Evolutionary conservation across 2,888 invertebrate genomes (phyloP).

Genomic region (Drosophila melanosoma): DNA sequence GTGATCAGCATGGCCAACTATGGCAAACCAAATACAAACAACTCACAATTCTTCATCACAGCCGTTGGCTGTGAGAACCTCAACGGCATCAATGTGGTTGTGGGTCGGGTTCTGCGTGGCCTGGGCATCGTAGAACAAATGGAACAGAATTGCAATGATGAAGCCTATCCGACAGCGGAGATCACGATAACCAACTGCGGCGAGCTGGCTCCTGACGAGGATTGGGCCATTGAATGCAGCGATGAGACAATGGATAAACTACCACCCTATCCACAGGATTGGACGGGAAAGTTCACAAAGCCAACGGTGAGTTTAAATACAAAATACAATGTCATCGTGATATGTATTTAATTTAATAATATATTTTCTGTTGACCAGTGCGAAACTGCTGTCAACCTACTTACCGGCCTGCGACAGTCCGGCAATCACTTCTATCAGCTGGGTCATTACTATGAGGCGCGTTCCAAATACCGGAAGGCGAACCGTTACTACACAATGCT

Average conservation of each 20-base stretch:
- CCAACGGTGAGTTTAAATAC: constrained; percentile 64
- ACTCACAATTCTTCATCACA: constrained; percentile 97
- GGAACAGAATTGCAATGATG: constrained; percentile 87
- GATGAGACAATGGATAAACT: constrained; percentile 90
- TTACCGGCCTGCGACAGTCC: constrained; percentile 88
- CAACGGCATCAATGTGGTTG: constrained; percentile 92
- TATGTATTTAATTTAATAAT: background rate
- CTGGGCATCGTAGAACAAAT: constrained; percentile 90
- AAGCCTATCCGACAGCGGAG: constrained; percentile 87
- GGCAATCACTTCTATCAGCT: constrained; percentile 90
- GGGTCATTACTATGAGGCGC: constrained; percentile 88
- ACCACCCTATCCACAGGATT: constrained; percentile 92
- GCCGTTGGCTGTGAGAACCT: constrained; percentile 91
- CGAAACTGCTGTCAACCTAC: constrained; percentile 85
- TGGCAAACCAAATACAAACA: constrained; percentile 92
- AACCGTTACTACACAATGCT: constrained; percentile 88
- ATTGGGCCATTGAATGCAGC: constrained; percentile 89
- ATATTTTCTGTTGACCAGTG: constrained; percentile 81
- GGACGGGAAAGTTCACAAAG: constrained; percentile 84
- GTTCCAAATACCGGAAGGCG: constrained; percentile 92
- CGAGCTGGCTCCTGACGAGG: constrained; percentile 87
- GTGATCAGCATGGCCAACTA: constrained; percentile 92
- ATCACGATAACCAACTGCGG: constrained; percentile 91
- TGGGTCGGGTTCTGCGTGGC: constrained; percentile 92
- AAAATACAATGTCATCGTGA: constrained; percentile 17